Evolutionary conservation across 2,888 invertebrate species (phyloP), one percentile per base, ranked within the genome.

Genomic region (Hipparchia sbordonii): DNA sequence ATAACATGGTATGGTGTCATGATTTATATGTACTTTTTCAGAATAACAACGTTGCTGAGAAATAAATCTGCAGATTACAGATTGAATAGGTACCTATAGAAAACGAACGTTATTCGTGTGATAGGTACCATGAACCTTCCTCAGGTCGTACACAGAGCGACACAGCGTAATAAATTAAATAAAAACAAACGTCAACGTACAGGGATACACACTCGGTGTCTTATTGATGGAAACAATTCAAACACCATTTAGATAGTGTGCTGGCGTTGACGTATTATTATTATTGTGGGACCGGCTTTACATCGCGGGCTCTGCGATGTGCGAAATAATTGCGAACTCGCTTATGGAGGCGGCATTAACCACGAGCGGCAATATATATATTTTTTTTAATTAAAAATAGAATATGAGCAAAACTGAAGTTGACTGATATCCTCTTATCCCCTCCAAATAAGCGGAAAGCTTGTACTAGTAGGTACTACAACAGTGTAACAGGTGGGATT

Each of bases 221-320:
- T 88, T 92, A 92, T 92, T 94, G 94, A 94, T 93, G 92, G 93
- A 92, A 89, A 89, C 91, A 87, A 91, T 91, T 91, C 92, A 91
- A 90, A 91, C 87, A 85, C 88, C 91, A 87, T 93, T 93, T 92
- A 93, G 93, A 93, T 93, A 93, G 87, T 83, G 83, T 74, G 77
- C 78, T 89, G 93, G 88, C 92, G 87, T 87, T 92, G 92, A 92
- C 90, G 88, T 89, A 92, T 92, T 89, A 90, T 92, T 90, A 91
- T 92, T 90, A 91, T 91, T 85, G 87, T 86, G 81, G 78, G 80
- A 80, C 79, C 77, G 81, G 79, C 79, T 69, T 71, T 65, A 70
- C 60, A 67, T 60, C 69, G 72, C 62, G 13, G 12, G 63, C 62
- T 9, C 72, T 2, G 48, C 52, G 71, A 72, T 63, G 71, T 70